These are phyloP conservation scores for Oceanodroma tethys DNA, from an alignment of 2,113 vertebrate genomes.

Conservation along the genomic window DNA sequence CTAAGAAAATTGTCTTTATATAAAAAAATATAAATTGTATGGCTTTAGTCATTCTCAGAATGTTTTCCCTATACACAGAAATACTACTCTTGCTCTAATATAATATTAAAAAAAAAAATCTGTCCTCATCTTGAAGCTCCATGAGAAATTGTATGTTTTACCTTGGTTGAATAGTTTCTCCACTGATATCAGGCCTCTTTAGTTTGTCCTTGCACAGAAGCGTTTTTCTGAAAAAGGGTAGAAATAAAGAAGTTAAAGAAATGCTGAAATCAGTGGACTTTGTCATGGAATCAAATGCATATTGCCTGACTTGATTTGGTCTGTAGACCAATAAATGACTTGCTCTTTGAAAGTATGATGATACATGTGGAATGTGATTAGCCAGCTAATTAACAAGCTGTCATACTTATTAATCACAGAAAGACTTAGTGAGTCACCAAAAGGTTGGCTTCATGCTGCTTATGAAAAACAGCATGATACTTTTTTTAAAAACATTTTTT, in stretches of 20 bases:
- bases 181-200: background rate
- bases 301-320: background rate
- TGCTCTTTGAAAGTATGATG: background rate
- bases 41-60: background rate
- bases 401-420: constrained; percentile 9
- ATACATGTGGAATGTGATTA: constrained; percentile 23
- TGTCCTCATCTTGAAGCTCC: background rate
- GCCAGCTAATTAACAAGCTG: constrained; percentile 8
- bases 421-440: background rate
- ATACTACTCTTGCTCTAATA: background rate
- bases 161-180: background rate
- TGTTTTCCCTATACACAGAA: background rate
- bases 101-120: background rate
- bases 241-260: background rate
- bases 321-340: background rate
- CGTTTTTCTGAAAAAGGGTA: background rate
- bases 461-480: background rate
- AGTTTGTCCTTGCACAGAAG: background rate
- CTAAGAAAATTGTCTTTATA: background rate
- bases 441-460: constrained; percentile 7
- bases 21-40: background rate
- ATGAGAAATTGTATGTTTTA: background rate
- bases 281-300: background rate
- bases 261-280: background rate
- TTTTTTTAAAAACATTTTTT: background rate